A percentile compares a stretch with the other conserved stretches of the same genome.
Conservation (phyloP, 35 echinoderm and acorn worm genomes). For the Apostichopus japonicus region DNA sequence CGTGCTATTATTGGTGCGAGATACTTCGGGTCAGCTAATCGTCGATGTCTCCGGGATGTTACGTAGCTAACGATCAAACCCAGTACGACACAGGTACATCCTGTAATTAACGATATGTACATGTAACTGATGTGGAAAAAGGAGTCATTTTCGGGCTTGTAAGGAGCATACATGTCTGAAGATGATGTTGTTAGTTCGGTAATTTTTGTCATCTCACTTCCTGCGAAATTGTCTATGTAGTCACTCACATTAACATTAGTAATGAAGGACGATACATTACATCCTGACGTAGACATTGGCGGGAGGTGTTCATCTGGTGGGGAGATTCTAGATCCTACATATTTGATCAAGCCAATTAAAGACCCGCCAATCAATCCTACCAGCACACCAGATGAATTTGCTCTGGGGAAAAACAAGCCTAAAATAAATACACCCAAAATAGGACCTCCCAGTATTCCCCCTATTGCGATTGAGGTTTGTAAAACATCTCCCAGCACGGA, state of each 20-base stretch:
- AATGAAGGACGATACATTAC: background rate
- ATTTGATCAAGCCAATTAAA: background rate
- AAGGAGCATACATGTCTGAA: background rate
- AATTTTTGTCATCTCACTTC: background rate
- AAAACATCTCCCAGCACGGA: constrained; percentile 22
- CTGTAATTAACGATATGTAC: constrained; percentile 2
- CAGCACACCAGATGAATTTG: constrained; percentile 6
- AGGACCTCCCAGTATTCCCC: background rate
- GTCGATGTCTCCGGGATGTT: background rate
- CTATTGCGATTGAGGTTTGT: background rate
- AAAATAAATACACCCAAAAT: constrained; percentile 24
- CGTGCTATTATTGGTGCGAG: background rate
- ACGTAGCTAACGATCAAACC: constrained; percentile 7
- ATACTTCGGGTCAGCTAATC: background rate
- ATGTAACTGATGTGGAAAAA: constrained; percentile 10
- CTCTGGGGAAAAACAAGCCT: constrained; percentile 25
- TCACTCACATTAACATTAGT: background rate
- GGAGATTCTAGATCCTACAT: constrained; percentile 9
- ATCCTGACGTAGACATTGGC: background rate
- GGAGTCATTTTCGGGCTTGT: background rate
- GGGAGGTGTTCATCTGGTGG: background rate
- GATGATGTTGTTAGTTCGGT: background rate
- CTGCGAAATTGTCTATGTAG: background rate
- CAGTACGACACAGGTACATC: background rate
- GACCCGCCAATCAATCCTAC: background rate